Percentiles rank a stretch among this genome's conserved stretches.
Conservation (phyloP, 2,113 vertebrate species). For the Callithrix jacchus region DNA sequence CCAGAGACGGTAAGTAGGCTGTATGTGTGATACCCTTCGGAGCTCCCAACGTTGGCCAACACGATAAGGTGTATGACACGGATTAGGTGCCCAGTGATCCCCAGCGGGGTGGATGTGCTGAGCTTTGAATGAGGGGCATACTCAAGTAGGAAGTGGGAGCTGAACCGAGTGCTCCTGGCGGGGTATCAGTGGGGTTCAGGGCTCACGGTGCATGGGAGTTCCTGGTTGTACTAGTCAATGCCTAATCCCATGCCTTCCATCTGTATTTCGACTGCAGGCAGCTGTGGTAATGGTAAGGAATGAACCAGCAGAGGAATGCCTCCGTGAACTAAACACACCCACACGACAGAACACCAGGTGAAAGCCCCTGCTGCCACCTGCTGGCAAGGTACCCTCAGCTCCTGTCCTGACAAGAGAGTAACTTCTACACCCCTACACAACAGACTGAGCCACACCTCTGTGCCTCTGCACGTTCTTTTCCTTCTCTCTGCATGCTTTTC, state of each 20-base stretch:
- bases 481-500: not conserved
- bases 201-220: not conserved
- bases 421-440: not conserved
- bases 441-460: not conserved
- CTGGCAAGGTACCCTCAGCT: not conserved
- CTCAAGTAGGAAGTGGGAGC: not conserved
- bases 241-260: not conserved
- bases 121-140: not conserved
- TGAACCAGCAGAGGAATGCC: not conserved
- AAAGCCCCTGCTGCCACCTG: not conserved
- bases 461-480: not conserved
- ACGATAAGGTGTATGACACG: not conserved
- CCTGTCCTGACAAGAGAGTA: not conserved
- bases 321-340: not conserved
- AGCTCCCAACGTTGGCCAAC: not conserved
- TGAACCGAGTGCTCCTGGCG: not conserved
- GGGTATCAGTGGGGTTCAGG: not conserved
- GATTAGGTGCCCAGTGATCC: too few species aligned
- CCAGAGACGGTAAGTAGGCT: not conserved
- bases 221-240: not conserved
- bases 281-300: not conserved
- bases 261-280: not conserved
- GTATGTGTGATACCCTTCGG: not conserved
- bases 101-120: not conserved
- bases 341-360: not conserved